Evolutionary conservation across 2,113 vertebrate species (phyloP), one percentile per base, ranked within the genome.

Genomic region (Tyrannus savana): DNA sequence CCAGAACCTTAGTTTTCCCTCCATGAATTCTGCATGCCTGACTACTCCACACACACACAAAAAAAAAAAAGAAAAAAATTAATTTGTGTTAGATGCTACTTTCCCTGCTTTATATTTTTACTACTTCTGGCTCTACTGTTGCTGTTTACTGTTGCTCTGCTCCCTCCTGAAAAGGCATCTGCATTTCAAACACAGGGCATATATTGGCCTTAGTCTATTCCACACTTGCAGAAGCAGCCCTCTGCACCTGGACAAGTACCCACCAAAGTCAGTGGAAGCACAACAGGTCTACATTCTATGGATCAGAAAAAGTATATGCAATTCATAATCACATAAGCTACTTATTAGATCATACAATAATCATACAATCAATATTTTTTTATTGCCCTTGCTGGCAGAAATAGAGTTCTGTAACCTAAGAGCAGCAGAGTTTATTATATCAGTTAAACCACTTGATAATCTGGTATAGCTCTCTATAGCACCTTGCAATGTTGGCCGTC

Each of bases 401-500:
- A 80, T 12, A 68, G 2, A 87, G 35, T 72, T 87, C 17, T 44
- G 33, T 13, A 33, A 16, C 0, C 3, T 15, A 47, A 78, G 9
- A 87, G 22, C 14, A 73, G 5, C 30, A 53, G 7, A 78, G 22
- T 24, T 73, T 28, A 52, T 66, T 18, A 1, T 6, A 69, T 24
- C 30, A 44, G 14, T 85, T 63, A 42, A 66, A 41, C 11, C 31
- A 15, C 46, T 58, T 58, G 28, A 35, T 76, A 25, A 73, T 10
- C 31, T 90, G 37, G 4, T 47, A 19, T 3, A 71, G 59, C 33
- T 84, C 28, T 56, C 49, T n/a, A 47, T 4, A 41, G 30, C 18
- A n/a, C 19, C 52, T 77, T 3, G 0, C 13, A 42, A 10, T 2
- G 1, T 7, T 53, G 39, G 18, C n/a, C 77, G 27, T 52, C 21